A percentile compares a stretch with the other conserved stretches of the same genome.
phyloP scores from a whole-genome alignment of 2,888 invertebrate species.

The Nephrotoma flavescens region DNA sequence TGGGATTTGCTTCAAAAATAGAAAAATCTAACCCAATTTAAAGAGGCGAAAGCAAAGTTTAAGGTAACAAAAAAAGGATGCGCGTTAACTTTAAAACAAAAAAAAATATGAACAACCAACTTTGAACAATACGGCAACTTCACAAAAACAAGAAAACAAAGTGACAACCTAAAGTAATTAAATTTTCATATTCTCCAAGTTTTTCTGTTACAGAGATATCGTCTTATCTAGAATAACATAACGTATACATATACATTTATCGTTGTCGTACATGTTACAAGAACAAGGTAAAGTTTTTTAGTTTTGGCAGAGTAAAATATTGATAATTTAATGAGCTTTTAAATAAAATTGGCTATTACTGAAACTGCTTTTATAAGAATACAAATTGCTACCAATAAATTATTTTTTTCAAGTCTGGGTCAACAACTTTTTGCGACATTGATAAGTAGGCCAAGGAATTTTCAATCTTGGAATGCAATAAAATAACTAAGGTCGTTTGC shows the following conservation, averaged over 20 bases:
- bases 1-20: neutral
- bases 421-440: too few relatives aligned
- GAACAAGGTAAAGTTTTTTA: neutral
- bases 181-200: neutral
- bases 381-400: too few relatives aligned
- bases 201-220: neutral
- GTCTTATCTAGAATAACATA: neutral
- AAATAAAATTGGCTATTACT: neutral
- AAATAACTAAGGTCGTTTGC: too few relatives aligned
- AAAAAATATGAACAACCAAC: neutral
- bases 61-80: neutral
- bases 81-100: neutral
- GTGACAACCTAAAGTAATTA: neutral
- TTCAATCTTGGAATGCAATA: too few relatives aligned
- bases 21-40: neutral
- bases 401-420: too few relatives aligned
- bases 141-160: neutral
- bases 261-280: too few relatives aligned
- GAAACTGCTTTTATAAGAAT: neutral
- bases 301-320: neutral
- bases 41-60: neutral
- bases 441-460: too few relatives aligned
- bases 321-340: neutral
- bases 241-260: too few relatives aligned
- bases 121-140: neutral